A percentile compares a stretch with the other conserved stretches of the same genome.
Conservation (phyloP, 2,113 vertebrate genomes). For the Fregata magnificens region DNA sequence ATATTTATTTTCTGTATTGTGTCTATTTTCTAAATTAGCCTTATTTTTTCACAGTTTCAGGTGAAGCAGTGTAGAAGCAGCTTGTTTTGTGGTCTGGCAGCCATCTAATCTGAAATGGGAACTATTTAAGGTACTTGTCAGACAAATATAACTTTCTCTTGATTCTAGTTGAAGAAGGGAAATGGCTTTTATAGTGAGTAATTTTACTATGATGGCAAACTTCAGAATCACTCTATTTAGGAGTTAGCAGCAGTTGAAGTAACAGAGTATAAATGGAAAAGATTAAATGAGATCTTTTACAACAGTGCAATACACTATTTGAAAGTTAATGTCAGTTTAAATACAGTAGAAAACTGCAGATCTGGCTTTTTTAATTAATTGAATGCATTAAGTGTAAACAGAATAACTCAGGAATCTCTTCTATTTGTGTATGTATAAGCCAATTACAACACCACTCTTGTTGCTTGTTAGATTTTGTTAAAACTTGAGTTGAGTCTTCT, state of each 20-base stretch:
- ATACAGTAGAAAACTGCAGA: neutral
- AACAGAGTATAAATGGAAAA: neutral
- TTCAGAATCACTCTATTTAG: neutral
- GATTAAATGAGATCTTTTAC: neutral
- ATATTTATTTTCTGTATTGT: neutral
- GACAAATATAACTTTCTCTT: neutral
- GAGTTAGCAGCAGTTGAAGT: neutral
- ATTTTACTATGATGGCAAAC: neutral
- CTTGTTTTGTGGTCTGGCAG: neutral
- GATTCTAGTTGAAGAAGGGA: neutral
- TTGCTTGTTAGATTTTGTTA: neutral
- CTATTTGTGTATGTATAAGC: neutral
- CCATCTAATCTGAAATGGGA: neutral
- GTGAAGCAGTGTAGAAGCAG: neutral
- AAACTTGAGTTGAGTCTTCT: neutral
- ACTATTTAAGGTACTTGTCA: neutral
- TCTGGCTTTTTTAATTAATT: neutral
- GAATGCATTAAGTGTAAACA: neutral
- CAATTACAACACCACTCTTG: neutral
- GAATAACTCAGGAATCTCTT: neutral
- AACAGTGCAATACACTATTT: neutral
- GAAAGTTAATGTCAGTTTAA: neutral
- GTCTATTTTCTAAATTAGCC: neutral
- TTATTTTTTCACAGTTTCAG: neutral
- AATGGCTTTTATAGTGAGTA: neutral